Evolutionary conservation across 2,888 invertebrate species (phyloP).

Genomic region (Lithodes maja): DNA sequence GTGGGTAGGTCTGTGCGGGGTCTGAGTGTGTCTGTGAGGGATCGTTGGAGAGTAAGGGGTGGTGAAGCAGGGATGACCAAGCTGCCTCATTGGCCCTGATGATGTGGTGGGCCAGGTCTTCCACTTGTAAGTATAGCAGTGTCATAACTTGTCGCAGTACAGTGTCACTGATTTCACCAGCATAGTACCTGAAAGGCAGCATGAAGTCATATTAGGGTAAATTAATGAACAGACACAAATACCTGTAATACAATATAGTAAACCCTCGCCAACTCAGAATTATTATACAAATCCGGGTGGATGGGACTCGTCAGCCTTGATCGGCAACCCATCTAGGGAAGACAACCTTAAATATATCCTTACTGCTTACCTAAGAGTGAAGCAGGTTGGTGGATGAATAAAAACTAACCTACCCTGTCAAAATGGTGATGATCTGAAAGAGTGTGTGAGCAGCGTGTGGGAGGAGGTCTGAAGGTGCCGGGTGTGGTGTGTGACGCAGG

Average conservation of each 20-base stretch:
- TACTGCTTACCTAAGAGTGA: too few species aligned
- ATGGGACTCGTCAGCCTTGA: too few species aligned
- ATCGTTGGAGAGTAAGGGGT: not conserved
- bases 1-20: not conserved
- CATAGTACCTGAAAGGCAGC: constrained; percentile 75
- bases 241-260: not conserved
- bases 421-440: constrained; percentile 69
- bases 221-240: not conserved
- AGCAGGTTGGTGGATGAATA: not conserved
- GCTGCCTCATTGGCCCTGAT: constrained; percentile 58
- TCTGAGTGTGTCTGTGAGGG: not conserved
- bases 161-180: constrained; percentile 76
- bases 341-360: too few species aligned
- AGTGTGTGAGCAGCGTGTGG: constrained; percentile 65
- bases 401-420: constrained; percentile 56
- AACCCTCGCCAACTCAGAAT: too few species aligned
- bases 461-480: constrained; percentile 65
- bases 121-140: constrained; percentile 77
- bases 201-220: not conserved
- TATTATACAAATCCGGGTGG: too few species aligned
- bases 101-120: constrained; percentile 69
- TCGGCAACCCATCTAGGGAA: too few species aligned
- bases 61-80: constrained; percentile 27
- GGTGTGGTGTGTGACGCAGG: constrained; percentile 63
- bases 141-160: constrained; percentile 78